These are phyloP conservation scores for Coleophora flavipennella DNA, from an alignment of 2,888 invertebrate species.

Conservation along the genomic window DNA sequence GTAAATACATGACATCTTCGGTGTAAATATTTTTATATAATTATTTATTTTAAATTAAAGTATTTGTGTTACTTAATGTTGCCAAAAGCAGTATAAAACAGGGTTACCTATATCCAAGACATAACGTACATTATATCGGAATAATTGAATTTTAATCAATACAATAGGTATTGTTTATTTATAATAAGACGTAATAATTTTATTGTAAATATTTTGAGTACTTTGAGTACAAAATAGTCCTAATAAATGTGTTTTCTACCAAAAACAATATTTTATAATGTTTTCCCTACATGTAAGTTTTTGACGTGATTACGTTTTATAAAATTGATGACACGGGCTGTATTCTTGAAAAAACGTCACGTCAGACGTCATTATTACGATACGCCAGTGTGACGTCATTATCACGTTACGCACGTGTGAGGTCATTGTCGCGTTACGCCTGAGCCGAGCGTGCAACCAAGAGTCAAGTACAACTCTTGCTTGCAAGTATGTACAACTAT, in stretches of 20 bases:
- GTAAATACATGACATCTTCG: not conserved
- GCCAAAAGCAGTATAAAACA: constrained; percentile 34
- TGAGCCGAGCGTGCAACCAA: no score
- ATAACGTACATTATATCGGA: not conserved
- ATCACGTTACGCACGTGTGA: no score
- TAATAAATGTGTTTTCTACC: constrained; percentile 49
- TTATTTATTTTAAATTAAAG: constrained; percentile 4
- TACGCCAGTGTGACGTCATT: no score
- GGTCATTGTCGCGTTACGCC: no score
- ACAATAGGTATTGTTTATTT: not conserved
- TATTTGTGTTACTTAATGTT: constrained; percentile 32
- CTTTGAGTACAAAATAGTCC: constrained; percentile 42
- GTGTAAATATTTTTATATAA: constrained; percentile 13
- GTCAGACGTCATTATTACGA: no score
- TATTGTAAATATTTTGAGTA: constrained; percentile 43
- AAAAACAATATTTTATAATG: constrained; percentile 1
- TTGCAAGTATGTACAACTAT: no score
- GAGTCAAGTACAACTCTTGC: no score
- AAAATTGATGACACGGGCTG: no score
- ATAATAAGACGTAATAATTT: constrained; percentile 10
- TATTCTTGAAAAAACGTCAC: no score
- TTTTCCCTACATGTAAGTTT: no score
- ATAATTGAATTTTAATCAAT: not conserved
- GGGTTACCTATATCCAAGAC: constrained; percentile 23
- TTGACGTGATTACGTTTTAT: no score